A percentile compares a stretch with the other conserved stretches of the same genome.
phyloP scores from a whole-genome alignment of 2,888 invertebrate genomes.

The Nudaria mundana region DNA sequence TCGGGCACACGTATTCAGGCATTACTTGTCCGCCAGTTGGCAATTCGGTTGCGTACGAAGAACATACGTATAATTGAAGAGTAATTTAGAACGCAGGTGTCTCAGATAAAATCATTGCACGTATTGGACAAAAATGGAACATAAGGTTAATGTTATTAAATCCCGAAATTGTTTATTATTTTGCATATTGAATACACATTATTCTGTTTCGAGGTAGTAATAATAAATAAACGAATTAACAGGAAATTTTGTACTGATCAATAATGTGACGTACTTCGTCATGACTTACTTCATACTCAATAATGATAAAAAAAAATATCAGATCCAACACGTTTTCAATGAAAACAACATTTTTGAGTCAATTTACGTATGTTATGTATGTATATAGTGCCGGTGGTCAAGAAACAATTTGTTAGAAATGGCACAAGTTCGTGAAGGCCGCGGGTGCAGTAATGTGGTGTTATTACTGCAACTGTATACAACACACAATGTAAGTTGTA shows the following conservation, averaged over 20 bases:
- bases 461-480: slow-evolving; percentile 69
- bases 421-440: slow-evolving; percentile 74
- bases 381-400: too few species aligned
- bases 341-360: slow-evolving; percentile 34
- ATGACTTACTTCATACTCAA: too few species aligned
- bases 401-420: slow-evolving; percentile 64
- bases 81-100: slow-evolving; percentile 2
- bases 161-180: too few species aligned
- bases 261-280: too few species aligned
- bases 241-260: too few species aligned
- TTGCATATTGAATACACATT: too few species aligned
- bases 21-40: slow-evolving; percentile 44
- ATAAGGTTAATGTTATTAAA: too few species aligned
- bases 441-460: slow-evolving; percentile 69
- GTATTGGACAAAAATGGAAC: too few species aligned
- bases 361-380: slow-evolving; percentile 73
- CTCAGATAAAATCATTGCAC: too few species aligned
- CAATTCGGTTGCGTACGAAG: slow-evolving; percentile 27
- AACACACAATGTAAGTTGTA: slow-evolving; percentile 25
- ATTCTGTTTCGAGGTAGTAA: too few species aligned
- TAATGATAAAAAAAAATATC: too few species aligned
- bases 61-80: slow-evolving; percentile 2
- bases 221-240: too few species aligned
- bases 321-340: slow-evolving; percentile 14
- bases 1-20: slow-evolving; percentile 56